Percentiles rank a stretch among this genome's conserved stretches.
Evolutionary conservation across 1,140 invertebrate species (phyloP).

Genomic region (Hydropsyche tenuis): DNA sequence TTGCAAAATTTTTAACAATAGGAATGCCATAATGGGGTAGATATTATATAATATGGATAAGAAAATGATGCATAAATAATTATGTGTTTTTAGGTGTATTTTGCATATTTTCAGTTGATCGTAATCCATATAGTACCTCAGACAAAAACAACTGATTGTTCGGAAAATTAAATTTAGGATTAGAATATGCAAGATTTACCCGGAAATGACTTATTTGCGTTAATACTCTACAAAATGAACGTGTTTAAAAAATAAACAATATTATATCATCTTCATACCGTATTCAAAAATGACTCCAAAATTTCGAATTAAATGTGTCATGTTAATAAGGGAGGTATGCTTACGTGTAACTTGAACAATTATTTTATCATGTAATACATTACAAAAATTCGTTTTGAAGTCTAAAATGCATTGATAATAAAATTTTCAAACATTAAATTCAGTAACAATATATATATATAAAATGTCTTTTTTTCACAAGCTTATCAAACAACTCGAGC

Average conservation of each 20-base stretch:
- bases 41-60: neutral
- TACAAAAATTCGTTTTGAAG: neutral
- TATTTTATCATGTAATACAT: neutral
- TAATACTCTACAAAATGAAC: neutral
- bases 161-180: neutral
- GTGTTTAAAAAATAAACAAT: neutral
- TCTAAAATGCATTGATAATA: constrained; percentile 11
- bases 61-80: neutral
- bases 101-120: neutral
- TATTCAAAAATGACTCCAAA: too few relatives aligned
- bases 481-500: neutral
- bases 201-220: neutral
- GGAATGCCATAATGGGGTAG: too few relatives aligned
- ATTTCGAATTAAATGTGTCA: neutral
- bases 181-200: constrained; percentile 21
- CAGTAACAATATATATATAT: neutral
- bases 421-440: constrained; percentile 16
- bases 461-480: neutral
- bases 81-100: constrained; percentile 3
- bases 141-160: too few relatives aligned
- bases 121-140: neutral
- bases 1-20: too few relatives aligned
- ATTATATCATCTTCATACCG: constrained; percentile 10
- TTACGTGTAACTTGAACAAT: constrained; percentile 1
- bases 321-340: neutral